phyloP scores from a whole-genome alignment of 2,113 vertebrate species.

The Phasianus colchicus region DNA sequence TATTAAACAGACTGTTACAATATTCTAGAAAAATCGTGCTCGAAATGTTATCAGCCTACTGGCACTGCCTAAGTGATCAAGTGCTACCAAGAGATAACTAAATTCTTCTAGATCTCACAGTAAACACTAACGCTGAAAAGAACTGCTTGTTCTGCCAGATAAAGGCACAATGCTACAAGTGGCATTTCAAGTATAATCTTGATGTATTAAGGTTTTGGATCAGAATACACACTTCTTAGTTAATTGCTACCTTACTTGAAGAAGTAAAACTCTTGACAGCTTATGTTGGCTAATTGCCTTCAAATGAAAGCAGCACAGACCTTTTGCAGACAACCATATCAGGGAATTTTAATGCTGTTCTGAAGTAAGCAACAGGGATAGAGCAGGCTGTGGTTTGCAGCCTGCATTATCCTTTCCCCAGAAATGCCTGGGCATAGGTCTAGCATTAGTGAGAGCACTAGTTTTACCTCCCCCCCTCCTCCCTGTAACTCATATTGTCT shows the following conservation, averaged over 20 bases:
- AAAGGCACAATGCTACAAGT: neutral
- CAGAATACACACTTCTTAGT: neutral
- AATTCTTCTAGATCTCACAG: neutral
- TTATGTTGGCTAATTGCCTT: neutral
- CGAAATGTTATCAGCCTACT: neutral
- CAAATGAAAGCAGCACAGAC: neutral
- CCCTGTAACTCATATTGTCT: neutral
- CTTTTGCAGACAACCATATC: neutral
- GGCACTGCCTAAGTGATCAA: neutral
- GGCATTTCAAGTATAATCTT: neutral
- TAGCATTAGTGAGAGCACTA: neutral
- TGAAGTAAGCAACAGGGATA: neutral
- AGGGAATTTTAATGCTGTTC: neutral
- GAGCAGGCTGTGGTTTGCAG: neutral
- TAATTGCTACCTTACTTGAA: neutral
- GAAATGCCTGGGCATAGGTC: neutral
- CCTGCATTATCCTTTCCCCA: accelerated
- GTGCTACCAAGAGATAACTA: neutral
- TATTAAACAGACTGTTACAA: neutral
- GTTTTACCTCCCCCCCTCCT: accelerated
- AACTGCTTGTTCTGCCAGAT: neutral
- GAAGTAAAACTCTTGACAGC: too few species aligned
- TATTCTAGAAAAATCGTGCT: neutral
- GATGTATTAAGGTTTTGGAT: neutral
- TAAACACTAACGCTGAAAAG: neutral